These are phyloP conservation scores for Tympanoctomys barrerae DNA, from an alignment of 2,797 vertebrate genomes.

Conservation along the genomic window DNA sequence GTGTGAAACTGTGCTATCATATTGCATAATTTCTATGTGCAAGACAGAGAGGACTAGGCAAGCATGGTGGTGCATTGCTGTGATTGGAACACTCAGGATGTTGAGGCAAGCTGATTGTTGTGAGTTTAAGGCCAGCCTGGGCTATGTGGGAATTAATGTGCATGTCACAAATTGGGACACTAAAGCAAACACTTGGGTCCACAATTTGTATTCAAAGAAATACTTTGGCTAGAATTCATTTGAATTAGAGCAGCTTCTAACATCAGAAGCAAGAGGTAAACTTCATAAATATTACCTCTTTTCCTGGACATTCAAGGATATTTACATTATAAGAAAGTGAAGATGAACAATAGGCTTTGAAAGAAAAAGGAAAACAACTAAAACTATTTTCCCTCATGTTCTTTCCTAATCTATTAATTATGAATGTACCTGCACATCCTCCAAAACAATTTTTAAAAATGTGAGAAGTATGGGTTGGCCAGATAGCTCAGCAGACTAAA, in stretches of 20 bases:
- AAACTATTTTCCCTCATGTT: conserved; percentile 14
- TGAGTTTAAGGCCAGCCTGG: not conserved
- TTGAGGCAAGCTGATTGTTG: not conserved
- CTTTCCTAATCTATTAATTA: conserved; percentile 30
- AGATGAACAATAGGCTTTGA: not conserved
- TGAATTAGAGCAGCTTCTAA: not conserved
- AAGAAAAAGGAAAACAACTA: not conserved
- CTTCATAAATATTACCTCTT: not conserved
- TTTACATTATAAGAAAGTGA: conserved; percentile 37
- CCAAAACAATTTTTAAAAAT: conserved; percentile 3
- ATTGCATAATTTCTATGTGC: not conserved
- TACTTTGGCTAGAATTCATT: not conserved
- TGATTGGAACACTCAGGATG: not conserved
- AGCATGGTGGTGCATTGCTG: not conserved
- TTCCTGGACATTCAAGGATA: not conserved
- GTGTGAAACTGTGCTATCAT: not conserved
- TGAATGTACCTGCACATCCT: not conserved
- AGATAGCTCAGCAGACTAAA: no score
- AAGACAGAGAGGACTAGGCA: not conserved
- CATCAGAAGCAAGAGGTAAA: not conserved
- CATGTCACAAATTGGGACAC: not conserved
- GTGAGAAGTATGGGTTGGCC: not conserved
- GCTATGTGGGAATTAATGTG: not conserved
- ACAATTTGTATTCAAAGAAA: conserved; percentile 35
- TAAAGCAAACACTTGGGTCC: conserved; percentile 1